Conservation (phyloP, 2,113 vertebrate genomes). For the Opisthocomus hoazin region DNA sequence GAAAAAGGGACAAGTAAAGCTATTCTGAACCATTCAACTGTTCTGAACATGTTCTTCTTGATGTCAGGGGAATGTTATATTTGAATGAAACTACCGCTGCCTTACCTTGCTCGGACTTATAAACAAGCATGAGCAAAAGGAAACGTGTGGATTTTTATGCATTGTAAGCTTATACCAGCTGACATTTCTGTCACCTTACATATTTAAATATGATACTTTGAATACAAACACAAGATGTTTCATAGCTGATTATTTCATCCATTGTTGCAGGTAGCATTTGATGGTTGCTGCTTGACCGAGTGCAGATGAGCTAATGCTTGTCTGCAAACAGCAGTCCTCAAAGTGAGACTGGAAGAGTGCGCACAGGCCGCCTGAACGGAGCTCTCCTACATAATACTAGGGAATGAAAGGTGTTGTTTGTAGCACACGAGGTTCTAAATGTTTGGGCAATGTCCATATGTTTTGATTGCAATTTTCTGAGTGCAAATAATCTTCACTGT, state of each 20-base stretch:
- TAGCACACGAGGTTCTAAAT: background rate
- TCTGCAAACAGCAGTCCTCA: background rate
- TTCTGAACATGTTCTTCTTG: background rate
- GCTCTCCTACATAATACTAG: rapidly evolving
- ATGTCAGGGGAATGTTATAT: background rate
- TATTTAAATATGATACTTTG: background rate
- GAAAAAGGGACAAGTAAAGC: background rate
- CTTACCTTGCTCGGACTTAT: background rate
- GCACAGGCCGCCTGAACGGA: background rate
- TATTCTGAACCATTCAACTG: background rate
- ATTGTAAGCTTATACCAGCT: background rate
- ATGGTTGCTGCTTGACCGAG: background rate
- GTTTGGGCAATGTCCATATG: background rate
- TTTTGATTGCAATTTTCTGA: background rate
- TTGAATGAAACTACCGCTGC: background rate
- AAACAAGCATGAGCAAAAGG: background rate
- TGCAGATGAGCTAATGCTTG: background rate
- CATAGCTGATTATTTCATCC: background rate
- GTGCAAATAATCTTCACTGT: background rate
- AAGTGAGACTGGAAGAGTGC: background rate
- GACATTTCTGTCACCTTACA: background rate
- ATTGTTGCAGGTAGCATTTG: background rate
- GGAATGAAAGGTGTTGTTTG: background rate
- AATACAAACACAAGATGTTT: background rate
- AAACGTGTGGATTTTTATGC: background rate